These are phyloP conservation scores for Orchestes rusci DNA, from an alignment of 2,888 invertebrate species.

Conservation along the genomic window DNA sequence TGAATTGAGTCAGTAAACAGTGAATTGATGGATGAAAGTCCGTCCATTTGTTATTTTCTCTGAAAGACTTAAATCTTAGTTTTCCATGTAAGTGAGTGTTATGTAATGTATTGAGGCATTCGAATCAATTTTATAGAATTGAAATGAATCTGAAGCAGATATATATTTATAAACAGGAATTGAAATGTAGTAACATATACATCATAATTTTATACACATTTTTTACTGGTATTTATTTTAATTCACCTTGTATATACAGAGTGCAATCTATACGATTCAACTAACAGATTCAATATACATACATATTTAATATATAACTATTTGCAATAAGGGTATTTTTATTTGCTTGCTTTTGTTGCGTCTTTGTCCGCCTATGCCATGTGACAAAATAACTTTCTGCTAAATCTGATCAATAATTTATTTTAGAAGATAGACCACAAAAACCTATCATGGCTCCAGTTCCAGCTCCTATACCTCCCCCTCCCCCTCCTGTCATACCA, in stretches of 20 bases:
- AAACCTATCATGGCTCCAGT: constrained; percentile 15
- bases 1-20: too few relatives aligned
- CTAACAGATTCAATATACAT: too few relatives aligned
- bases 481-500: constrained; percentile 39
- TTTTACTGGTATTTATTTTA: constrained; percentile 15
- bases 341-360: not conserved
- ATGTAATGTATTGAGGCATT: too few relatives aligned
- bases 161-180: too few relatives aligned
- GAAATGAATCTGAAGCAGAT: too few relatives aligned
- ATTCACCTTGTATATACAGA: constrained; percentile 14
- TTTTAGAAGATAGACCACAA: constrained; percentile 15
- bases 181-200: too few relatives aligned
- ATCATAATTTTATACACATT: too few relatives aligned
- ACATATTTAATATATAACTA: constrained; percentile 13
- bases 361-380: constrained; percentile 3
- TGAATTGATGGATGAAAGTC: too few relatives aligned
- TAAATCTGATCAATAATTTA: not conserved
- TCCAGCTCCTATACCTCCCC: constrained; percentile 9
- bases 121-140: too few relatives aligned
- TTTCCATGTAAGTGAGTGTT: too few relatives aligned
- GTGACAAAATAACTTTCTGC: not conserved
- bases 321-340: not conserved
- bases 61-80: too few relatives aligned
- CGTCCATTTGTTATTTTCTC: too few relatives aligned
- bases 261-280: constrained; percentile 12